phyloP scores from a whole-genome alignment of 2,888 invertebrate genomes.

The Chrysomela aeneicollis region DNA sequence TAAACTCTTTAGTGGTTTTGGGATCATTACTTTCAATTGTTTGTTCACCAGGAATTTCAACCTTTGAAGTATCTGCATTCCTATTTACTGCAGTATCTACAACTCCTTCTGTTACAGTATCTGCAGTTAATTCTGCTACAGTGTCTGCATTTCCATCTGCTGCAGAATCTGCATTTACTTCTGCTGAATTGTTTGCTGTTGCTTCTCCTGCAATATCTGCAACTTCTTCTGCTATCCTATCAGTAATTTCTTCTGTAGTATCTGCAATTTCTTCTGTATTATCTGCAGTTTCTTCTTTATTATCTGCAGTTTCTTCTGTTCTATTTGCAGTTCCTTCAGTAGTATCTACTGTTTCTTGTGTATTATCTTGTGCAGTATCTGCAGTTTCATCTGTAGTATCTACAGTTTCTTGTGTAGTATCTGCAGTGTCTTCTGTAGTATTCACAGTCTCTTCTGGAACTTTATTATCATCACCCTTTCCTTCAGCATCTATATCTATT shows the following conservation, averaged over 20 bases:
- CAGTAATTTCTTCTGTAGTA: slow-evolving; percentile 13
- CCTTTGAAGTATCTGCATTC: background rate
- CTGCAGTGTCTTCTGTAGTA: background rate
- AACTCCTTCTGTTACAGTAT: background rate
- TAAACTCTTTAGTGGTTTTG: background rate
- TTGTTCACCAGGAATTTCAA: background rate
- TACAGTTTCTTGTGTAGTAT: background rate
- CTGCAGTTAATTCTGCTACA: too few species aligned
- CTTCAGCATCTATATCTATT: slow-evolving; percentile 8
- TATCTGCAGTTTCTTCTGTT: slow-evolving; percentile 11
- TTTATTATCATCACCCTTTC: background rate
- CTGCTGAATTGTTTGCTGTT: too few species aligned
- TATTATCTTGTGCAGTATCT: too few species aligned
- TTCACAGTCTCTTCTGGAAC: background rate
- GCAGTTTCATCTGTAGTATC: too few species aligned
- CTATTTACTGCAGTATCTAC: background rate
- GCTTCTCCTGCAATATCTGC: too few species aligned
- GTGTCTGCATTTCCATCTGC: too few species aligned
- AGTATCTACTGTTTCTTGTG: too few species aligned
- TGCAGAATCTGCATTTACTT: too few species aligned
- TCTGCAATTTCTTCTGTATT: slow-evolving; percentile 13
- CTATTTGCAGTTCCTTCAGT: background rate
- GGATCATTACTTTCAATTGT: background rate
- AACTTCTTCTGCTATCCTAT: slow-evolving; percentile 10
- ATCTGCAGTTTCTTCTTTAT: slow-evolving; percentile 11